Evolutionary conservation across 92 coral and sea anemone genomes (phyloP).

Genomic region (Bergia puertoricense): DNA sequence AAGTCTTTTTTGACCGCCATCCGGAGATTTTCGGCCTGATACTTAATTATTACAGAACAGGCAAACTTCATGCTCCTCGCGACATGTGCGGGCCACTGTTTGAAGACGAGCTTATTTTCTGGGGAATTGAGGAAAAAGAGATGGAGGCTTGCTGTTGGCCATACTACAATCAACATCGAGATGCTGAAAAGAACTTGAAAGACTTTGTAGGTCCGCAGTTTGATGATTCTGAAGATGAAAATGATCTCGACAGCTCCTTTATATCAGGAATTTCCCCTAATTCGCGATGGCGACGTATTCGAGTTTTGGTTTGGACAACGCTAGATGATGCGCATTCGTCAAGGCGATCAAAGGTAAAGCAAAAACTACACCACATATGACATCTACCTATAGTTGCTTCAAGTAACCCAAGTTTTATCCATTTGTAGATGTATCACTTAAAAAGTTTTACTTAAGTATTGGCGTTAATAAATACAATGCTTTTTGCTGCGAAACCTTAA

Average conservation of each 20-base stretch:
- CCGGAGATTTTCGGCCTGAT: slow-evolving; percentile 88
- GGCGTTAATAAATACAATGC: no score
- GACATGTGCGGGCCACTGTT: slow-evolving; percentile 96
- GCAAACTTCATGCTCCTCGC: slow-evolving; percentile 92
- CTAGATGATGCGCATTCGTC: slow-evolving; percentile 92
- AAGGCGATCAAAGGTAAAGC: slow-evolving; percentile 76
- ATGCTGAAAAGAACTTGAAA: slow-evolving; percentile 90
- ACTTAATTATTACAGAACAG: slow-evolving; percentile 91
- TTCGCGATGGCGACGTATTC: slow-evolving; percentile 66
- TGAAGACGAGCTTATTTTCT: slow-evolving; percentile 83
- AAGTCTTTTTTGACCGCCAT: slow-evolving; percentile 91
- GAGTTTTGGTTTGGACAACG: slow-evolving; percentile 81
- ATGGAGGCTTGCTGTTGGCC: slow-evolving; percentile 99
- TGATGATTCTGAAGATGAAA: slow-evolving; percentile 79
- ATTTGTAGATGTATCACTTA: no score
- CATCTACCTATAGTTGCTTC: not conserved
- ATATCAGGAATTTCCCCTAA: slow-evolving; percentile 27
- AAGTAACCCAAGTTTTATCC: no score
- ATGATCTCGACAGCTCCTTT: slow-evolving; percentile 44
- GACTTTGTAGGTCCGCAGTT: slow-evolving; percentile 94
- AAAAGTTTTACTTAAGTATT: no score
- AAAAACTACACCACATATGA: not conserved
- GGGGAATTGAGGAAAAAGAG: slow-evolving; percentile 97
- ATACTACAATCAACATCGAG: slow-evolving; percentile 89
- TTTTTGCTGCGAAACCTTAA: no score